Conservation (phyloP, 2,888 invertebrate species). For the Sicus ferrugineus region DNA sequence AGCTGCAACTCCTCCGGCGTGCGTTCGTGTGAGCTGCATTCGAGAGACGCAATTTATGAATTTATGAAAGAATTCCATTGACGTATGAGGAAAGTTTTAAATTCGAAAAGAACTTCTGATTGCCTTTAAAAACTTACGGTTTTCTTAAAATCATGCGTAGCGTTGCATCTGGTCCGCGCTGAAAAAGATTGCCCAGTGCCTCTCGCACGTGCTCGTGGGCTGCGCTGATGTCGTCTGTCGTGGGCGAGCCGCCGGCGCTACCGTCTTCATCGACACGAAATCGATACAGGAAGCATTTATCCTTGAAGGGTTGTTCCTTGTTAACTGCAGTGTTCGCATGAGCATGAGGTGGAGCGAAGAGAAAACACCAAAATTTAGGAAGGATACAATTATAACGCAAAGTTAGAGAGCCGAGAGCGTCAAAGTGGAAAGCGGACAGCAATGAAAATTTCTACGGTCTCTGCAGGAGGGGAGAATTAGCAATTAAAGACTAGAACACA, state of each 20-base stretch:
- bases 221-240: slow-evolving; percentile 69
- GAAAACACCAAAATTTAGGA: slow-evolving; percentile 10
- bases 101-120: background rate
- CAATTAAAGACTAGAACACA: too few relatives aligned
- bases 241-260: slow-evolving; percentile 68
- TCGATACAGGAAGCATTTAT: slow-evolving; percentile 83
- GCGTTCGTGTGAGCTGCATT: slow-evolving; percentile 75
- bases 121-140: slow-evolving; percentile 70
- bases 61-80: background rate
- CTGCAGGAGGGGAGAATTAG: too few relatives aligned
- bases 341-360: slow-evolving; percentile 35
- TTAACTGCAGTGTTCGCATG: slow-evolving; percentile 69
- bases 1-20: slow-evolving; percentile 80
- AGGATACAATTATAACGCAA: background rate
- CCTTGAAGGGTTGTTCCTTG: slow-evolving; percentile 81
- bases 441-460: too few relatives aligned
- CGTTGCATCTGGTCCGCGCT: slow-evolving; percentile 80
- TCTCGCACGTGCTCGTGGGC: slow-evolving; percentile 77
- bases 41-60: too few relatives aligned
- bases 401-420: too few relatives aligned
- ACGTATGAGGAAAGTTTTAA: background rate
- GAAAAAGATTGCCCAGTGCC: slow-evolving; percentile 72
- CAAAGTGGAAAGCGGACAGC: too few relatives aligned
- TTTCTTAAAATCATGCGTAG: slow-evolving; percentile 82
- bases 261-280: slow-evolving; percentile 79